These are phyloP conservation scores for Montipora capricornis DNA, from an alignment of 64 coral and sea anemone genomes.

Conservation along the genomic window DNA sequence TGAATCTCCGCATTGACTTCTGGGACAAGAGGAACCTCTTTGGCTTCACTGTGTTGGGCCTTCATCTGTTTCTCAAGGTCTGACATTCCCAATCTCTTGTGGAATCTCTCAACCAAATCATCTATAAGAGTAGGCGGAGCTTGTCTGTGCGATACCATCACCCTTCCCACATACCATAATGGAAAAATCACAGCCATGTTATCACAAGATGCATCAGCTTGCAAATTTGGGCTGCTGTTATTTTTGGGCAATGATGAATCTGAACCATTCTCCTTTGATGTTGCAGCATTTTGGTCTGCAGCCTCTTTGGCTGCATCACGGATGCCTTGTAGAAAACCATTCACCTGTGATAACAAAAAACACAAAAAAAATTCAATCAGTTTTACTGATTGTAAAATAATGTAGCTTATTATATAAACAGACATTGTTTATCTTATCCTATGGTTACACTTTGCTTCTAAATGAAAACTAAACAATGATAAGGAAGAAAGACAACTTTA, in stretches of 20 bases:
- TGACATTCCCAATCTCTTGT: slow-evolving; percentile 59
- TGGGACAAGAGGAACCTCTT: not conserved
- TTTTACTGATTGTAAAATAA: too few relatives aligned
- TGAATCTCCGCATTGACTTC: not conserved
- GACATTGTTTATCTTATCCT: too few relatives aligned
- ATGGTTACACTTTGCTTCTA: too few relatives aligned
- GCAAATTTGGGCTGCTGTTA: not conserved
- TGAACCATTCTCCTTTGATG: slow-evolving; percentile 38
- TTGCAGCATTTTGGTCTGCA: not conserved
- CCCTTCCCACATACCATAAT: slow-evolving; percentile 84
- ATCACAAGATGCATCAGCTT: slow-evolving; percentile 10
- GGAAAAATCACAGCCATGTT: slow-evolving; percentile 48
- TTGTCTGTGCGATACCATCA: slow-evolving; percentile 88
- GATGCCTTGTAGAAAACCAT: slow-evolving; percentile 85
- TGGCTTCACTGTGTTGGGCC: slow-evolving; percentile 33
- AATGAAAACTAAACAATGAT: too few relatives aligned
- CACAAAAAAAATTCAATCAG: not conserved
- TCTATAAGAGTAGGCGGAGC: slow-evolving; percentile 92
- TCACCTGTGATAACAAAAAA: slow-evolving; percentile 33
- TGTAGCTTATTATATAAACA: too few relatives aligned
- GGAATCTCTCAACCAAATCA: slow-evolving; percentile 80
- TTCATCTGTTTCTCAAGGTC: slow-evolving; percentile 79
- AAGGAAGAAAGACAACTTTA: too few relatives aligned
- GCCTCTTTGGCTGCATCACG: slow-evolving; percentile 68
- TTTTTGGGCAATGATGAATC: slow-evolving; percentile 34